These are phyloP conservation scores for Thaleichthys pacificus DNA, from an alignment of 2,797 vertebrate species.

Conservation along the genomic window DNA sequence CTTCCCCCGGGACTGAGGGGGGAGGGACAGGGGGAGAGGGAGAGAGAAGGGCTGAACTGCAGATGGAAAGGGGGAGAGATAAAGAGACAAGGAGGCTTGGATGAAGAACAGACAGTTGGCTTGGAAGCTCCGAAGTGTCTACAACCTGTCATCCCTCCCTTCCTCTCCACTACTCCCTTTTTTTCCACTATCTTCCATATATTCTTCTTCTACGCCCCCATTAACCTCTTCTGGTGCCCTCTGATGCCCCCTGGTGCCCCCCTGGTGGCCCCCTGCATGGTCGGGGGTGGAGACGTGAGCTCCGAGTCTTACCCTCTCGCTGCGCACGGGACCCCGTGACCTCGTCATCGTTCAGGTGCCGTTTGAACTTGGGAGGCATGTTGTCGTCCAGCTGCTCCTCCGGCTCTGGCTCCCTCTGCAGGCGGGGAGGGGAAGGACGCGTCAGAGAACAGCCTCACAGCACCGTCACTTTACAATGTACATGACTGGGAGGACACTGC, in stretches of 20 bases:
- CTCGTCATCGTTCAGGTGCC: conserved; percentile 95
- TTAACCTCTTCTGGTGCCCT: conserved; percentile 52
- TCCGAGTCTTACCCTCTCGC: conserved; percentile 87
- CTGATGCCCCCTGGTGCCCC: too few relatives aligned
- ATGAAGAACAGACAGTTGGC: conserved; percentile 55
- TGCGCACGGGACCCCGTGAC: conserved; percentile 92
- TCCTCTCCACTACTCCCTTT: background rate
- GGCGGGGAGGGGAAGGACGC: conserved; percentile 39
- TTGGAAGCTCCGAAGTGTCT: conserved; percentile 3
- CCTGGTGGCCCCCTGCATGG: conserved; percentile 74
- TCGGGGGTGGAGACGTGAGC: conserved; percentile 47
- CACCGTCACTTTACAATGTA: background rate
- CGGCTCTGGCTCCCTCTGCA: conserved; percentile 78
- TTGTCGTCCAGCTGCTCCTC: conserved; percentile 77
- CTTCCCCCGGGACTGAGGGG: conserved; percentile 8
- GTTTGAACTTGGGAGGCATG: conserved; percentile 98
- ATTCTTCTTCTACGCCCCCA: background rate
- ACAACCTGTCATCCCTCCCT: background rate
- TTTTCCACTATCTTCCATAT: background rate
- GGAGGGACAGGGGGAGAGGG: conserved; percentile 3
- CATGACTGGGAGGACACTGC: background rate
- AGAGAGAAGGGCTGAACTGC: conserved; percentile 6
- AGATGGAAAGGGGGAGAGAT: conserved; percentile 11
- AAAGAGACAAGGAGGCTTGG: conserved; percentile 15
- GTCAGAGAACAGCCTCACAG: conserved; percentile 25